Conservation (phyloP, 2,113 vertebrate genomes). For the Nymphicus hollandicus region DNA sequence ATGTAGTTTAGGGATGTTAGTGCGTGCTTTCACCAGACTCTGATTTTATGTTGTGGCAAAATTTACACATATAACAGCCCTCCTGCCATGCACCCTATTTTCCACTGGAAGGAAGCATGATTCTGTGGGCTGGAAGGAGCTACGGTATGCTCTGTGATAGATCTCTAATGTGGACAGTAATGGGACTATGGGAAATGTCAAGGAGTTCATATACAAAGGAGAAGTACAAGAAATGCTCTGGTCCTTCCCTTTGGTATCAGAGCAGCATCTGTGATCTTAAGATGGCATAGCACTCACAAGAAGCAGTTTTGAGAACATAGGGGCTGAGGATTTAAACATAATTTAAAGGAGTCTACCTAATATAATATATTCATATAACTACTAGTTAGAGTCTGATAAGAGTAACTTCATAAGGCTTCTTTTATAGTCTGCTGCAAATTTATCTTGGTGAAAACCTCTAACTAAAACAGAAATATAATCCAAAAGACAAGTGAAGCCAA, state of each 20-base stretch:
- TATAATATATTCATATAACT: neutral
- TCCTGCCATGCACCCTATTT: neutral
- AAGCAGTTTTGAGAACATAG: neutral
- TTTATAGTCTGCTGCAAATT: neutral
- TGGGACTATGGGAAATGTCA: neutral
- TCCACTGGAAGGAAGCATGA: neutral
- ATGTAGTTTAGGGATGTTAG: neutral
- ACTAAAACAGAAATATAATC: neutral
- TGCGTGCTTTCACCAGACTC: neutral
- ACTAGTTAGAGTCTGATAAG: neutral
- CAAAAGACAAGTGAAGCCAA: neutral
- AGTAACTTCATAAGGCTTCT: neutral
- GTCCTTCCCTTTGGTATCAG: neutral
- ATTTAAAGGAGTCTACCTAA: neutral
- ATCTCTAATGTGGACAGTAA: neutral
- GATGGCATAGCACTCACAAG: neutral
- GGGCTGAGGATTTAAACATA: neutral
- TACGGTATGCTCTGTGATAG: neutral
- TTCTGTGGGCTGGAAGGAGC: neutral
- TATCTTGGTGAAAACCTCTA: neutral
- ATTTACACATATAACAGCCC: neutral
- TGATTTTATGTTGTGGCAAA: neutral
- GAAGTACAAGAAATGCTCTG: neutral
- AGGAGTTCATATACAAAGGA: neutral
- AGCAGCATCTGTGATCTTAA: neutral